Evolutionary conservation across 1,140 invertebrate genomes (phyloP).

Genomic region (Tachypleus tridentatus): DNA sequence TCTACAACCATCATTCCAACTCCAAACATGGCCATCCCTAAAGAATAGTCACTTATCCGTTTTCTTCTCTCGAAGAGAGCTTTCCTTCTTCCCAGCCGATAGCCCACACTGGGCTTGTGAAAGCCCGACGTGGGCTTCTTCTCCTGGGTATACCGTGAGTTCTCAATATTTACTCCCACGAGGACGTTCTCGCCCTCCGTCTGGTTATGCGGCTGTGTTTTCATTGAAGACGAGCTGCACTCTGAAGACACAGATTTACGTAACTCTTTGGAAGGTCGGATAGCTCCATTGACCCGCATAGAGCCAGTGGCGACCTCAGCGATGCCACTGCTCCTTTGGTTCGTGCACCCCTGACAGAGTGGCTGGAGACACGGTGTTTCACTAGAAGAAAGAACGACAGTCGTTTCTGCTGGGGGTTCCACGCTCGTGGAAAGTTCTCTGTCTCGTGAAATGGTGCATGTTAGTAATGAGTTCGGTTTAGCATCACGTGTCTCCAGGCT

Average conservation of each 20-base stretch:
- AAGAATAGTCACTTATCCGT: constrained; percentile 93
- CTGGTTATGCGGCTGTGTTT: constrained; percentile 38
- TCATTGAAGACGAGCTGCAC: constrained; percentile 11
- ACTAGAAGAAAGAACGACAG: too few species aligned
- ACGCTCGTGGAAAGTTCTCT: too few species aligned
- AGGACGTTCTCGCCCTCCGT: constrained; percentile 58
- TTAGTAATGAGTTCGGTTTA: too few species aligned
- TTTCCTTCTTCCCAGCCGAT: constrained; percentile 88
- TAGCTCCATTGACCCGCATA: constrained; percentile 85
- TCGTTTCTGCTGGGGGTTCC: too few species aligned
- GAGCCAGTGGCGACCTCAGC: constrained; percentile 90
- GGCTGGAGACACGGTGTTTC: too few species aligned
- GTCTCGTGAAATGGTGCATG: too few species aligned
- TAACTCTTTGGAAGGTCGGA: too few species aligned
- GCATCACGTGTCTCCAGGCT: too few species aligned
- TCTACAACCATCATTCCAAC: constrained; percentile 98
- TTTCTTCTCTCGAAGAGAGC: constrained; percentile 95
- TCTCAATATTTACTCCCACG: constrained; percentile 71
- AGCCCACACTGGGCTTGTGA: constrained; percentile 94
- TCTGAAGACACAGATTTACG: too few species aligned
- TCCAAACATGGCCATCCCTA: constrained; percentile 97
- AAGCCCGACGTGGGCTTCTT: constrained; percentile 42
- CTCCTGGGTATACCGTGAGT: constrained; percentile 71
- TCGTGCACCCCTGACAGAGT: too few species aligned
- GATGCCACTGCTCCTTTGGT: too few species aligned